phyloP scores from a whole-genome alignment of 2,888 invertebrate species.

The Mechanitis messenoides region DNA sequence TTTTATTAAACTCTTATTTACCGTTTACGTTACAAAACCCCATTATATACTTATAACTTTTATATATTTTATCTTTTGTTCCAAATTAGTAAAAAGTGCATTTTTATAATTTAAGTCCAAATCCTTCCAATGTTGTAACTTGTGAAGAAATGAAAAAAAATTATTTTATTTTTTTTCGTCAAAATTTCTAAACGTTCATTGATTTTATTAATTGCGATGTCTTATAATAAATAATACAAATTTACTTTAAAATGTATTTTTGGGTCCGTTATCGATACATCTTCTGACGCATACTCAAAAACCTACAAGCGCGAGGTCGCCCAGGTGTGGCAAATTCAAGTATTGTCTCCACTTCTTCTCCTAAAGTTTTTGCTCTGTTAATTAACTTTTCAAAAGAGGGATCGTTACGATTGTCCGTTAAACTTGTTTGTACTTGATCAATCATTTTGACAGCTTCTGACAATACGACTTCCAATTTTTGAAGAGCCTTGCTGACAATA shows the following conservation, averaged over 20 bases:
- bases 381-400: neutral
- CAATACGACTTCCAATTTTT: neutral
- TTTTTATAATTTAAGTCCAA: too few species aligned
- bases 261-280: slow-evolving; percentile 2
- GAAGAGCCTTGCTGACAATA: slow-evolving; percentile 27
- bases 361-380: neutral
- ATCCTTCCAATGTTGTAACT: slow-evolving; percentile 8
- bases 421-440: slow-evolving; percentile 16
- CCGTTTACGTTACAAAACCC: too few species aligned
- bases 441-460: slow-evolving; percentile 13
- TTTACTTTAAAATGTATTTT: neutral
- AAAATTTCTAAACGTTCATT: slow-evolving; percentile 4
- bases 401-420: slow-evolving; percentile 6
- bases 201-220: slow-evolving; percentile 3
- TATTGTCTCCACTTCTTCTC: slow-evolving; percentile 11
- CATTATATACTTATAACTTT: too few species aligned
- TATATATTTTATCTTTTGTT: too few species aligned
- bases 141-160: slow-evolving; percentile 8
- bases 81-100: too few species aligned
- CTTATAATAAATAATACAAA: slow-evolving; percentile 6
- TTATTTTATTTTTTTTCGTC: slow-evolving; percentile 11
- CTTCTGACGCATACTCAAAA: slow-evolving; percentile 14
- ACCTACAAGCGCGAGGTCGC: slow-evolving; percentile 7
- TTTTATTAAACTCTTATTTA: too few species aligned
- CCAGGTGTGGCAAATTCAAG: slow-evolving; percentile 12